Evolutionary conservation across 37 sponge, comb jelly and placozoan genomes (phyloP), one percentile per base, ranked within the genome.

Genomic region (Crambe crambe): DNA sequence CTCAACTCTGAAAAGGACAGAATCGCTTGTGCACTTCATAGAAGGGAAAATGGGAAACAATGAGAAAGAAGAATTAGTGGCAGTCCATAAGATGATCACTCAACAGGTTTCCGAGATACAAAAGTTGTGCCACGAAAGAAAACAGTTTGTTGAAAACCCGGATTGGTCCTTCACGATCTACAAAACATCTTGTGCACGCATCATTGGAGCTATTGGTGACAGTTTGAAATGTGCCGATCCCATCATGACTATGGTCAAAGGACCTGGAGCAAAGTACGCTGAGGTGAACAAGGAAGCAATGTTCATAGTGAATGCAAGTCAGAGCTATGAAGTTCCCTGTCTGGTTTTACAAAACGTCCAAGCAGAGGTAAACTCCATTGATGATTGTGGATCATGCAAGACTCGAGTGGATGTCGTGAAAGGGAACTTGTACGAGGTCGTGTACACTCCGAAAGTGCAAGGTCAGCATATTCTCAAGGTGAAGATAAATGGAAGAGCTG

Each of bases 201-300:
- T 37, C 6, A 37, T 68, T 18, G 68, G 38, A 5, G 68, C 36
- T 27, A 32, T 68, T 32, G 38, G 38, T 5, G 36, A 32, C 36
- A 68, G 38, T 27, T 20, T 37, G 9, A 68, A 68, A 37, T 12
- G 36, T 15, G 68, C 68, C 37, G 68, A 68, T 35, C 68, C 68
- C 4, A 68, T 37, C 36, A 37, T 37, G 38, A 32, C 37, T 20
- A 36, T 37, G 6, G 29, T 68, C 37, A 37, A 68, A 8, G 68
- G 68, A 37, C 35, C 5, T 8, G 68, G 38, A 36, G 21, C 39
- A 34, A 68, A 68, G 38, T 36, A 6, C 21, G 38, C 36, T 21
- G 68, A 68, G 21, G 20, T 68, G 4, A 20, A 20, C 38, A 68
- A 68, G 10, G 68, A 37, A 27, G 38, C 68, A 8, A 68, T 6